These are phyloP conservation scores for Phlogophora meticulosa DNA, from an alignment of 2,888 invertebrate genomes.

Conservation along the genomic window DNA sequence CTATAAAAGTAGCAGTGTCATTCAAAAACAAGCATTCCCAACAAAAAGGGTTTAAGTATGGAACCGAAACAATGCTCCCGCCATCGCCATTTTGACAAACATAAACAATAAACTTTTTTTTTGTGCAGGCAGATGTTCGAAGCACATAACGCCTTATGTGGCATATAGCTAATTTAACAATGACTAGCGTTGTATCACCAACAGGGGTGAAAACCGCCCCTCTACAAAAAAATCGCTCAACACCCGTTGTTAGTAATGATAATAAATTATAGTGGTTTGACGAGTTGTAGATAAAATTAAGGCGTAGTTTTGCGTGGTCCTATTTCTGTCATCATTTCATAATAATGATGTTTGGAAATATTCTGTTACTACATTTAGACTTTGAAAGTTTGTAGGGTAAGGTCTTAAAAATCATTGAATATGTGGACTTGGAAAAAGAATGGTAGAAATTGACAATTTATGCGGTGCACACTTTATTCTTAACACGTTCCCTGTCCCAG, in stretches of 20 bases:
- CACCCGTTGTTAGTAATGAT: constrained; percentile 78
- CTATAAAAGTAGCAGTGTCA: constrained; percentile 2
- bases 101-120: constrained; percentile 77
- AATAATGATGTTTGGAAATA: not conserved
- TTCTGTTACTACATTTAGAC: not conserved
- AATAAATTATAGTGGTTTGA: constrained; percentile 80
- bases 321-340: not conserved
- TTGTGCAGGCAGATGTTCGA: constrained; percentile 81
- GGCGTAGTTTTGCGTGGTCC: not conserved
- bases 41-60: constrained; percentile 34
- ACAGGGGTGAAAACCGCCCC: constrained; percentile 74
- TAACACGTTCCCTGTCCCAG: no score
- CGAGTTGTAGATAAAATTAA: constrained; percentile 45
- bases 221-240: constrained; percentile 68
- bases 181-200: constrained; percentile 72
- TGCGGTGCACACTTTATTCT: no score
- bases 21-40: constrained; percentile 17
- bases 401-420: no score
- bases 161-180: constrained; percentile 70
- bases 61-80: constrained; percentile 61
- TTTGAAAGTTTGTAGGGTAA: no score
- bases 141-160: constrained; percentile 72
- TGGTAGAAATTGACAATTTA: not conserved
- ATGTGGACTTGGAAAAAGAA: not conserved
- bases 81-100: constrained; percentile 71